Evolutionary conservation across 2,113 vertebrate species (phyloP).

Genomic region (Pseudorhombus dupliciocellatus): DNA sequence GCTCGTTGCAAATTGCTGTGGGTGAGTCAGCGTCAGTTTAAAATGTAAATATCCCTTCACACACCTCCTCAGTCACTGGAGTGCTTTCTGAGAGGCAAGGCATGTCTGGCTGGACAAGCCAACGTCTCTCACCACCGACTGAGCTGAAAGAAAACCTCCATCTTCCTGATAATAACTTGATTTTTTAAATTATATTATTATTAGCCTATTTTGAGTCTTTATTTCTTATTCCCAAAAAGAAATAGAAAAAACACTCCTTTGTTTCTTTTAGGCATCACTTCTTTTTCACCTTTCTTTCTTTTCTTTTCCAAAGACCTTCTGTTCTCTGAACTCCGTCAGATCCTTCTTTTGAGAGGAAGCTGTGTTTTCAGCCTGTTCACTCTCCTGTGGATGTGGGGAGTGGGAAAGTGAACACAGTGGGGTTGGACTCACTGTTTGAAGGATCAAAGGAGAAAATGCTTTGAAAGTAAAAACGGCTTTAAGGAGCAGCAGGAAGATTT

Average conservation of each 20-base stretch:
- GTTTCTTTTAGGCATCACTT: slow-evolving; percentile 10
- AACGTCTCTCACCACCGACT: slow-evolving; percentile 8
- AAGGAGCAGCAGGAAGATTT: slow-evolving; percentile 36
- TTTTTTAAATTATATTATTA: slow-evolving; percentile 13
- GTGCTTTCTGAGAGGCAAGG: slow-evolving; percentile 2
- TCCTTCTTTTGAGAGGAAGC: slow-evolving; percentile 55
- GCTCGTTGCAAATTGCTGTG: slow-evolving; percentile 16
- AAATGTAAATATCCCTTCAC: slow-evolving; percentile 37
- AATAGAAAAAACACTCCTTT: slow-evolving; percentile 1
- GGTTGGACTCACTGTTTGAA: slow-evolving; percentile 44
- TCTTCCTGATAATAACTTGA: slow-evolving; percentile 28
- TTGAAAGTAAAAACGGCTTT: slow-evolving; percentile 60
- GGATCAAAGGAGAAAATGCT: slow-evolving; percentile 64
- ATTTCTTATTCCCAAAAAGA: slow-evolving; percentile 22
- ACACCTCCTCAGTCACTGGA: slow-evolving; percentile 11
- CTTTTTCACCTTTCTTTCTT: slow-evolving; percentile 19
- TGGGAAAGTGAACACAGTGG: slow-evolving; percentile 51
- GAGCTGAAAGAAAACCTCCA: not conserved
- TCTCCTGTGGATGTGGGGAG: slow-evolving; percentile 55
- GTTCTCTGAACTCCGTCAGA: slow-evolving; percentile 65
- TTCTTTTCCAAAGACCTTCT: slow-evolving; percentile 36
- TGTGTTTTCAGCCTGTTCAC: slow-evolving; percentile 49
- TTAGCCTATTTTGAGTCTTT: slow-evolving; percentile 34
- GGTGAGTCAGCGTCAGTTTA: slow-evolving; percentile 22
- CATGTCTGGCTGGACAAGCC: not conserved